Evolutionary conservation across 2,888 invertebrate species (phyloP), one percentile per base, ranked within the genome.

Genomic region (Protophormia terraenovae): DNA sequence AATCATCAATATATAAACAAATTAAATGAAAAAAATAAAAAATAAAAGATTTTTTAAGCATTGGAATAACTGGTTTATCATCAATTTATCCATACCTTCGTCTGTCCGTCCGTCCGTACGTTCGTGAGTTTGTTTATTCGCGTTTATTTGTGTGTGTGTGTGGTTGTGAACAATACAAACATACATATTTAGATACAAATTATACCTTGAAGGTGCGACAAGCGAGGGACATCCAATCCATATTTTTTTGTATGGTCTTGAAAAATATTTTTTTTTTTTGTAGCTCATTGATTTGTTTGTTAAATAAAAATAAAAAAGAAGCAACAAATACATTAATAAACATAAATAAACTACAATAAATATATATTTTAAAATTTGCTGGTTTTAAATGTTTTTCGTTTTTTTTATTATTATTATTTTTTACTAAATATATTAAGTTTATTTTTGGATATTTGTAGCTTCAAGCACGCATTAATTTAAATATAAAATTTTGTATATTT

Each of bases 61-160:
- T 71, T 83, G 73, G 53, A 69, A 75, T 83, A 84, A 84, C 84
- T 84, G 84, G 84, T 84, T 84, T 84, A 55, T 66, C 80, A 72
- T 73, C 45, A 32, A 24, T 64, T 79, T 72, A 72, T 27, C 80
- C 71, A 64, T 67, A 19, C 67, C 45, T 67, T 12, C 12, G 58
- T 47, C 32, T 58, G 53, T 38, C 38, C 64, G 24, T 66, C 38
- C 19, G 24, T 64, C 35, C 12, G 47, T 55, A 12, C 45, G 29
- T 55, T n/a, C 24, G 29, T 55, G 24, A 62, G 32, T 32, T 73
- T 62, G 29, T 60, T 60, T 8, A 19, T 58, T 58, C 60, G 14
- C 10, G n/a, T 29, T 0, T 32, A 6, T 47, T 1, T 45, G 29
- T 45, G 29, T 45, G 12, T 45, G 38, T 66, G 29, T 27, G 16